phyloP scores from a whole-genome alignment of 2,888 invertebrate species.

The Leptopilina myrica region DNA sequence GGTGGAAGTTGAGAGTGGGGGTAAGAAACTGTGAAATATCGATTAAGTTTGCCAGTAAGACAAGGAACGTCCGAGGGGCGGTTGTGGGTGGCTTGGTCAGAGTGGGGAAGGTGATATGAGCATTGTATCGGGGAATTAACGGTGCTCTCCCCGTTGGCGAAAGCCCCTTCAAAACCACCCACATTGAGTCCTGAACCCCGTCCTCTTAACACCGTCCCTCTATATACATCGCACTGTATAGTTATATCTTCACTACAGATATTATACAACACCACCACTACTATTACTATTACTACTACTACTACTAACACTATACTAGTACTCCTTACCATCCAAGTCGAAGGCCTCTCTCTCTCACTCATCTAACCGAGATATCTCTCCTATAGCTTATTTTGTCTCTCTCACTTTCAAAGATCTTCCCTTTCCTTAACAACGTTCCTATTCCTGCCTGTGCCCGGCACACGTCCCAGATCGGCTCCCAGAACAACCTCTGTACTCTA shows the following conservation, averaged over 20 bases:
- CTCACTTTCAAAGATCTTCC: constrained; percentile 51
- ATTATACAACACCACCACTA: not conserved
- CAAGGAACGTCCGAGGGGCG: constrained; percentile 76
- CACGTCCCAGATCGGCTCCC: constrained; percentile 69
- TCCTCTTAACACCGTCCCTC: constrained; percentile 42
- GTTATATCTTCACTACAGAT: not conserved
- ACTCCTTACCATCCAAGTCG: constrained; percentile 46
- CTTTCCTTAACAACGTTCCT: constrained; percentile 56
- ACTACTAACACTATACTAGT: constrained; percentile 49
- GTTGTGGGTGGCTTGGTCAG: constrained; percentile 65
- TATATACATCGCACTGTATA: constrained; percentile 16
- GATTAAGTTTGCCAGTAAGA: constrained; percentile 77
- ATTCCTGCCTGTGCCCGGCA: constrained; percentile 62
- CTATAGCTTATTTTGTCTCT: constrained; percentile 54
- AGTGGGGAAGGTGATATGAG: constrained; percentile 76
- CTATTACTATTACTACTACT: constrained; percentile 42
- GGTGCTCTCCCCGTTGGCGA: constrained; percentile 64
- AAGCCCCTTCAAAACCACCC: constrained; percentile 52
- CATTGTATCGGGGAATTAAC: constrained; percentile 77
- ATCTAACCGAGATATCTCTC: constrained; percentile 43
- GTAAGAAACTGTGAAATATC: constrained; percentile 77
- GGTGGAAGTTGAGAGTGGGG: constrained; percentile 67
- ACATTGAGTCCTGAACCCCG: constrained; percentile 29
- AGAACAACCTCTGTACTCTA: constrained; percentile 50
- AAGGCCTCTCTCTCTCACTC: constrained; percentile 37